A percentile compares a stretch with the other conserved stretches of the same genome.
phyloP scores from a whole-genome alignment of 2,113 vertebrate genomes.

The Rhadina sibilatrix region DNA sequence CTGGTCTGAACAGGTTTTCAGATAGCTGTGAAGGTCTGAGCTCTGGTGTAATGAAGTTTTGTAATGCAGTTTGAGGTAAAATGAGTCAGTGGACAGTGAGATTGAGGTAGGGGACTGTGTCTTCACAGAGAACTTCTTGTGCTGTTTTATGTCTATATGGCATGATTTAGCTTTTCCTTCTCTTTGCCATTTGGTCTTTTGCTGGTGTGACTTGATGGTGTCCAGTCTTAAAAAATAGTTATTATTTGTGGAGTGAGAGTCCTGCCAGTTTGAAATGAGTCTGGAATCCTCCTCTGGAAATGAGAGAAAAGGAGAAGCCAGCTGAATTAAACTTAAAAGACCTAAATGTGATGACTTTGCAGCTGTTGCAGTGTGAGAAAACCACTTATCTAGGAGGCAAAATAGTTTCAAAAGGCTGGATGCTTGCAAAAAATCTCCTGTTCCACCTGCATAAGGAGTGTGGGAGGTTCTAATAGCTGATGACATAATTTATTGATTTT shows the following conservation, averaged over 20 bases:
- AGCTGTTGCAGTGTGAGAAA: neutral
- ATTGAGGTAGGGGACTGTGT: neutral
- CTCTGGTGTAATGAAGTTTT: neutral
- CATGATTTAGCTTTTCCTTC: neutral
- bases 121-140: neutral
- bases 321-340: neutral
- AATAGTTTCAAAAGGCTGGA: neutral
- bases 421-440: neutral
- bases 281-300: neutral
- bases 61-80: neutral
- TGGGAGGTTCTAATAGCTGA: neutral
- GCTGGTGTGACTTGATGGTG: neutral
- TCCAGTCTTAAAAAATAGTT: neutral
- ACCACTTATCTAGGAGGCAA: neutral
- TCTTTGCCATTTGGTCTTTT: neutral
- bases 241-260: neutral
- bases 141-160: neutral
- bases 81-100: neutral
- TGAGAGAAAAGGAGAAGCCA: neutral
- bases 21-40: neutral
- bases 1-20: neutral
- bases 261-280: neutral
- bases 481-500: slow-evolving; percentile 19
- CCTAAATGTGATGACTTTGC: neutral
- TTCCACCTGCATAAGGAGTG: neutral